Conservation (phyloP, 1,140 invertebrate species). For the Halesus radiatus region DNA sequence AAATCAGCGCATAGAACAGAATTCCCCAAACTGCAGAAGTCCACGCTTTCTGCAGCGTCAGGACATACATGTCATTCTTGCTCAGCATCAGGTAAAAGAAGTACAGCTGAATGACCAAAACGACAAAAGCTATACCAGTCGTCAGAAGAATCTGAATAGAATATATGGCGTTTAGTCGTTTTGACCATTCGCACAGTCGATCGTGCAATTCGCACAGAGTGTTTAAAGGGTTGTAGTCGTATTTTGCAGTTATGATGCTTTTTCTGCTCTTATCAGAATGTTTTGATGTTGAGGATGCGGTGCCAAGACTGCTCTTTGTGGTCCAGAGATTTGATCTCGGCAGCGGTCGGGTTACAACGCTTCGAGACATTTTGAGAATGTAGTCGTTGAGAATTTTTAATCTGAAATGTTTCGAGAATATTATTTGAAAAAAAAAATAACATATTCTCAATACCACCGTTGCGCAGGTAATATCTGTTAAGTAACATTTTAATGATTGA, state of each 20-base stretch:
- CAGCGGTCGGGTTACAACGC: background rate
- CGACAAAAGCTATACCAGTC: slow-evolving; percentile 44
- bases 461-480: too few relatives aligned
- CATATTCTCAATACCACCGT: too few relatives aligned
- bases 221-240: slow-evolving; percentile 5
- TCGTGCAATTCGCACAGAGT: slow-evolving; percentile 47
- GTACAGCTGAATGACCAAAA: slow-evolving; percentile 49
- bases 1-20: slow-evolving; percentile 4
- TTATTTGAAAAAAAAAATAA: too few relatives aligned
- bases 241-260: slow-evolving; percentile 9
- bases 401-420: background rate
- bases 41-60: slow-evolving; percentile 37
- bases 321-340: slow-evolving; percentile 9
- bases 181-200: slow-evolving; percentile 42
- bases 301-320: background rate
- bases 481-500: too few relatives aligned
- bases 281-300: background rate
- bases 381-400: slow-evolving; percentile 29
- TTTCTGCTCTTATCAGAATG: slow-evolving; percentile 20
- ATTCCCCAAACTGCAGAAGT: slow-evolving; percentile 19
- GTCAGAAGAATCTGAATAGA: slow-evolving; percentile 46
- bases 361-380: slow-evolving; percentile 18
- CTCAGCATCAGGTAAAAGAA: slow-evolving; percentile 51
- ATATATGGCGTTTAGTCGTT: slow-evolving; percentile 42
- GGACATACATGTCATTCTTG: slow-evolving; percentile 10